A percentile compares a stretch with the other conserved stretches of the same genome.
phyloP scores from a whole-genome alignment of 1,140 invertebrate species.

The Neelides sp. region DNA sequence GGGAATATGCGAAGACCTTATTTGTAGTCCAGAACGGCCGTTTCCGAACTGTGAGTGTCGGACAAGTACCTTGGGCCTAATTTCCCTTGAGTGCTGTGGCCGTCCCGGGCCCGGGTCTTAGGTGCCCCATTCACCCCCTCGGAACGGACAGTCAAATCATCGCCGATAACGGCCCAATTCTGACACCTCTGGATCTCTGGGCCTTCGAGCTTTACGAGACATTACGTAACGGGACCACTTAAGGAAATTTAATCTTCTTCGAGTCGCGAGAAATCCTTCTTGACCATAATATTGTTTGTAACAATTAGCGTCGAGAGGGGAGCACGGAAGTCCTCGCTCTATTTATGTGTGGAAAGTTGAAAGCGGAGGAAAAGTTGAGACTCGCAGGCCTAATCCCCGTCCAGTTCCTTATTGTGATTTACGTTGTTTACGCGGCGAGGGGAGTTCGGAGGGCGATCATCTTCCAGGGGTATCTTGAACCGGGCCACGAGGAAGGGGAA shows the following conservation, averaged over 20 bases:
- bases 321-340: conserved; percentile 10
- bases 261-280: background rate
- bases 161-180: conserved; percentile 9
- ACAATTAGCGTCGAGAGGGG: conserved; percentile 28
- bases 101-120: conserved; percentile 19
- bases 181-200: background rate
- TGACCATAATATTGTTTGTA: conserved; percentile 30
- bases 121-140: no score
- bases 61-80: conserved; percentile 28
- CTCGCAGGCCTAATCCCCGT: conserved; percentile 2
- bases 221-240: no score
- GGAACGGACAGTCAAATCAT: conserved; percentile 25
- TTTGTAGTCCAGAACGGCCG: conserved; percentile 23
- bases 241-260: no score
- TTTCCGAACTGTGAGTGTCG: conserved; percentile 10
- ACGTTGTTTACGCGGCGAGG: conserved; percentile 28
- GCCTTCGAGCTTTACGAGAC: background rate
- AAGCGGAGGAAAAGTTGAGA: background rate
- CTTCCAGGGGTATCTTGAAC: no score
- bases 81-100: conserved; percentile 32
- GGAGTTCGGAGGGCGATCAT: no score
- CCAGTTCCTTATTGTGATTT: conserved; percentile 29
- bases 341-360: conserved; percentile 23
- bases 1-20: no score
- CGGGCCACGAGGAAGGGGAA: no score